A percentile compares a stretch with the other conserved stretches of the same genome.
phyloP scores from a whole-genome alignment of 2,113 vertebrate species.

The Scartelaos histophorus region DNA sequence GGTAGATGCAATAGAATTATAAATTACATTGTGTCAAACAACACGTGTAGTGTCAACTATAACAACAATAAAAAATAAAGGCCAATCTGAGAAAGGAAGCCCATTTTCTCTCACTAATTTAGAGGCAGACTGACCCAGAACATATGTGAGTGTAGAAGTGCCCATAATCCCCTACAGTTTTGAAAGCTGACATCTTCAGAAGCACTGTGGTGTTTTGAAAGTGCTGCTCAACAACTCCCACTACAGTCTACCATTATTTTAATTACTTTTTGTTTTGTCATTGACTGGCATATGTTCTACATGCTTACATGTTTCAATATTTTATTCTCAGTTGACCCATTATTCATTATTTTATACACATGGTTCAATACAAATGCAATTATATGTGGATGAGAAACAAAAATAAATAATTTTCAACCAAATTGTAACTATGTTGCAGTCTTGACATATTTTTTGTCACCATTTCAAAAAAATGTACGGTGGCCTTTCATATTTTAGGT shows the following conservation, averaged over 20 bases:
- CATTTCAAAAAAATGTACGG: background rate
- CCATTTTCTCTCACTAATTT: slow-evolving; percentile 44
- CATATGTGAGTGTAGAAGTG: no score
- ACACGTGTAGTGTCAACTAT: slow-evolving; percentile 24
- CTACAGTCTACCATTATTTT: slow-evolving; percentile 6
- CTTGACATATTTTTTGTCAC: background rate
- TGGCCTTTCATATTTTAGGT: no score
- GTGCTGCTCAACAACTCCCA: slow-evolving; percentile 22
- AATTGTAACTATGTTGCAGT: background rate
- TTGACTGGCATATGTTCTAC: slow-evolving; percentile 22
- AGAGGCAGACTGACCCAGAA: background rate
- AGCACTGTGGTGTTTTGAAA: slow-evolving; percentile 12
- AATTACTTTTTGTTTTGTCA: background rate
- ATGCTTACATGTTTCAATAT: slow-evolving; percentile 35
- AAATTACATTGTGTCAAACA: slow-evolving; percentile 31
- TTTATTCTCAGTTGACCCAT: slow-evolving; percentile 21
- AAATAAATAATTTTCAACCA: slow-evolving; percentile 42
- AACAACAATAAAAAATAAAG: slow-evolving; percentile 17
- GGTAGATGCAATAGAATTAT: slow-evolving; percentile 35
- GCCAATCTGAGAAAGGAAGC: slow-evolving; percentile 54
- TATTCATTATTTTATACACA: slow-evolving; percentile 40
- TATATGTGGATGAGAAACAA: slow-evolving; percentile 38
- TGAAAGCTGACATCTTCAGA: slow-evolving; percentile 6
- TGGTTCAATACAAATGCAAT: slow-evolving; percentile 40
- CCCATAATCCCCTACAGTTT: background rate